Percentiles rank a stretch among this genome's conserved stretches.
Evolutionary conservation across 2,113 vertebrate species (phyloP).

Genomic region (Callionymus lyra): DNA sequence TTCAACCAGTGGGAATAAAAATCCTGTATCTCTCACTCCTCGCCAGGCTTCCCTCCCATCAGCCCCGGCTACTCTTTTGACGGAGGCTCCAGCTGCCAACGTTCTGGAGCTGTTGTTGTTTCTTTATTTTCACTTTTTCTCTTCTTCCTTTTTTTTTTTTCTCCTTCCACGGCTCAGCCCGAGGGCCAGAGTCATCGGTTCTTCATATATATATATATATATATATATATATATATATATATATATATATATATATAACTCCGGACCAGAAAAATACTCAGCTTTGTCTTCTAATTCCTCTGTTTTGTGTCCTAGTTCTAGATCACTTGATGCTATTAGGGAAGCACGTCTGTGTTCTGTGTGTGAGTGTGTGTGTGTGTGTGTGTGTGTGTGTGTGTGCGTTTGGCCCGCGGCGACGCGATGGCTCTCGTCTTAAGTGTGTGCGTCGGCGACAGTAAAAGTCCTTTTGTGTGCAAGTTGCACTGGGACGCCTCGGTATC

Average conservation of each 20-base stretch:
- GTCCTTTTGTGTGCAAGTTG: slow-evolving; percentile 40
- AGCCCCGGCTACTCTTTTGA: slow-evolving; percentile 6
- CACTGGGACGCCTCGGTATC: slow-evolving; percentile 27
- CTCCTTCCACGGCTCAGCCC: slow-evolving; percentile 7
- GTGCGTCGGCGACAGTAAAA: slow-evolving; percentile 28
- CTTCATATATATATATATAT: no score
- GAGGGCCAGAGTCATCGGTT: slow-evolving; percentile 27
- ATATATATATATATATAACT: no score
- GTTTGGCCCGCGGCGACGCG: slow-evolving; percentile 28
- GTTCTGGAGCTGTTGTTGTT: slow-evolving; percentile 1
- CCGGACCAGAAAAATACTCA: slow-evolving; percentile 14
- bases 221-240: no score
- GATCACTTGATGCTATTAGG: slow-evolving; percentile 20
- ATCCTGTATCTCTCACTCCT: background rate
- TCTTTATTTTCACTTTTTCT: slow-evolving; percentile 9
- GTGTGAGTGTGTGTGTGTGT: slow-evolving; percentile 5
- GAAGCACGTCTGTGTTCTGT: slow-evolving; percentile 10
- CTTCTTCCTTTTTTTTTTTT: slow-evolving; percentile 10
- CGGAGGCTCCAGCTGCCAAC: background rate
- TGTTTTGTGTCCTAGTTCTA: slow-evolving; percentile 37
- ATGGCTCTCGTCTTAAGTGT: slow-evolving; percentile 6
- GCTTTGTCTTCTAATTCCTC: slow-evolving; percentile 22
- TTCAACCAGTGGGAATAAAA: no score
- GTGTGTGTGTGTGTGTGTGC: slow-evolving; percentile 9
- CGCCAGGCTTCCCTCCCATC: background rate